These are phyloP conservation scores for Episyrphus balteatus DNA, from an alignment of 1,140 invertebrate genomes.

Conservation along the genomic window DNA sequence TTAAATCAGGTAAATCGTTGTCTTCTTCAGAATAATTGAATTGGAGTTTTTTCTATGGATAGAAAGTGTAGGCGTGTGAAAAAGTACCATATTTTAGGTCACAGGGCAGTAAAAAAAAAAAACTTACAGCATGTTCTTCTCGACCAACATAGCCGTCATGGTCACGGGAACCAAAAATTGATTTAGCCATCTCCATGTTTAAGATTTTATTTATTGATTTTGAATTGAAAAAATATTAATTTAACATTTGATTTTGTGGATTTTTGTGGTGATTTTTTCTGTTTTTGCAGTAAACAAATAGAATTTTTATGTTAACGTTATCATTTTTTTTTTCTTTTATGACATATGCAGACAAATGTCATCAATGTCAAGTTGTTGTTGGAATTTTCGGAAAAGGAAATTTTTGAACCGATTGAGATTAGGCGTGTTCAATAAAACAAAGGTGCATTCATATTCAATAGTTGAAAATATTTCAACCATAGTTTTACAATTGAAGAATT, in stretches of 20 bases:
- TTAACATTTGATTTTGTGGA: conserved; percentile 3
- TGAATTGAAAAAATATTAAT: neutral
- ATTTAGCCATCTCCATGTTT: conserved; percentile 74
- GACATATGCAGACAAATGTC: no score
- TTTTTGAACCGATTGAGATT: no score
- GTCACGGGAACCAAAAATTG: conserved; percentile 69
- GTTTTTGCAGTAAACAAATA: neutral
- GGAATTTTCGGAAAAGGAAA: no score
- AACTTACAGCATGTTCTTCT: conserved; percentile 63
- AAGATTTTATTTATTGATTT: neutral
- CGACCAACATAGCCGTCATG: conserved; percentile 81
- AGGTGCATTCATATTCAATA: no score
- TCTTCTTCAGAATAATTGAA: conserved; percentile 74
- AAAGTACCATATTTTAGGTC: conserved; percentile 12
- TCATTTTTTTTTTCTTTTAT: neutral
- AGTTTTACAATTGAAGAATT: no score
- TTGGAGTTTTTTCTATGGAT: conserved; percentile 58
- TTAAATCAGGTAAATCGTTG: conserved; percentile 47
- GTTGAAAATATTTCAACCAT: no score
- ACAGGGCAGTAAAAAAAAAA: conserved; percentile 13
- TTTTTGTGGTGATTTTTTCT: no score
- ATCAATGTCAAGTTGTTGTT: no score
- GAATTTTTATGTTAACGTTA: neutral
- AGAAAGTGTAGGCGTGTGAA: conserved; percentile 8
- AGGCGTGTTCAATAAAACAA: no score